phyloP scores from a whole-genome alignment of 2,888 invertebrate genomes.

The Iphiclides podalirius region DNA sequence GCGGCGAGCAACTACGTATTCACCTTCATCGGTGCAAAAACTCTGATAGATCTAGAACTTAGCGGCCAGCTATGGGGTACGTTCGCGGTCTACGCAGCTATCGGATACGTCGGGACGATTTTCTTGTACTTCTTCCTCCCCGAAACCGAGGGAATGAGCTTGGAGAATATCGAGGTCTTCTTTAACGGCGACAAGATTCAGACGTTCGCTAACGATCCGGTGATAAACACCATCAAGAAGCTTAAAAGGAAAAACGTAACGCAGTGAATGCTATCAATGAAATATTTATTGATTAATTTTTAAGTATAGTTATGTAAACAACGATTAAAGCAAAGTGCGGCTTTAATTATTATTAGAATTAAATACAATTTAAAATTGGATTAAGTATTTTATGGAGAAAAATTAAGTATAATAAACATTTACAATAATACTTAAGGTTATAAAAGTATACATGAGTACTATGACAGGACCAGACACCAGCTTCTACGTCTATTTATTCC shows the following conservation, averaged over 20 bases:
- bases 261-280: constrained; percentile 34
- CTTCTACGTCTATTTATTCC: no score
- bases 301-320: constrained; percentile 1
- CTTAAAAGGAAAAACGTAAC: constrained; percentile 36
- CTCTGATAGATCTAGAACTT: constrained; percentile 74
- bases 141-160: constrained; percentile 75
- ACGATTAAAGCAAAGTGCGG: background rate
- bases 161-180: constrained; percentile 74
- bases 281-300: constrained; percentile 18
- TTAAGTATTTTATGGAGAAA: no score
- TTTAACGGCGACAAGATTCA: constrained; percentile 61
- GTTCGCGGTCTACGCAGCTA: constrained; percentile 65
- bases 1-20: constrained; percentile 73
- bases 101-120: constrained; percentile 67
- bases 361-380: no score
- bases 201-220: constrained; percentile 65
- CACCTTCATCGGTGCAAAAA: constrained; percentile 73
- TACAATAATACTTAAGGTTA: no score
- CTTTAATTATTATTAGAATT: no score
- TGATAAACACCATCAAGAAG: constrained; percentile 48
- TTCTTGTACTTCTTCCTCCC: constrained; percentile 76
- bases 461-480: no score
- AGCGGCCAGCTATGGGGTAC: constrained; percentile 69
- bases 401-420: no score
- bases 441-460: no score